phyloP scores from a whole-genome alignment of 2,113 vertebrate species.

The Bos indicus region DNA sequence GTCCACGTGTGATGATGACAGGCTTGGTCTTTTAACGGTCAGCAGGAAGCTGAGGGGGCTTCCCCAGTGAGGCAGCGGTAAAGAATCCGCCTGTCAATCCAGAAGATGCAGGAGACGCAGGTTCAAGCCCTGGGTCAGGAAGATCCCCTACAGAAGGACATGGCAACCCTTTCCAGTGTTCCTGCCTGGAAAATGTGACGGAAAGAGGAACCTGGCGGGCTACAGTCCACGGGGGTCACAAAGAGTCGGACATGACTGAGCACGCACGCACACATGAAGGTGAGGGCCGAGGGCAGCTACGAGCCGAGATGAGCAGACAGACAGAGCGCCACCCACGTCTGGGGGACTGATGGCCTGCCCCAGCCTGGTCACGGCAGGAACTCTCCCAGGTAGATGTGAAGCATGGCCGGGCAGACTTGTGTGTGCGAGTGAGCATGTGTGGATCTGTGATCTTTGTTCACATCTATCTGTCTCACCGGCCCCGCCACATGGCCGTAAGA shows the following conservation, averaged over 20 bases:
- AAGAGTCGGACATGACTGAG: not conserved
- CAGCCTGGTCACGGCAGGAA: not conserved
- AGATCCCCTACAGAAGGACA: not conserved
- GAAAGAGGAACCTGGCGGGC: not conserved
- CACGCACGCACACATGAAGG: not conserved
- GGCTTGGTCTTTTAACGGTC: not conserved
- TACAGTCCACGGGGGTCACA: not conserved
- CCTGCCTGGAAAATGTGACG: not conserved
- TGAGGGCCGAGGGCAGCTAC: rapidly evolving
- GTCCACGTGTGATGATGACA: rapidly evolving
- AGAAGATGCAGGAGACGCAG: not conserved
- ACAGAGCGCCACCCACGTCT: rapidly evolving
- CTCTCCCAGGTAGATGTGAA: not conserved
- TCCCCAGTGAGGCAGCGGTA: not conserved
- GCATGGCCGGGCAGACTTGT: rapidly evolving
- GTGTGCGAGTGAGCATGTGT: rapidly evolving
- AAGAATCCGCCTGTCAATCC: not conserved
- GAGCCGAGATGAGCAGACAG: rapidly evolving
- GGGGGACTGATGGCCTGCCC: not conserved
- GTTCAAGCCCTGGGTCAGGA: not conserved
- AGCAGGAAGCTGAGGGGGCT: not conserved
- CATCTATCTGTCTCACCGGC: rapidly evolving
- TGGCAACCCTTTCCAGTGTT: not conserved
- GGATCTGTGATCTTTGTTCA: not conserved
- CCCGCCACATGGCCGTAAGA: rapidly evolving